Conservation (phyloP, 2,113 vertebrate genomes). For the Xyliphius kryptos region DNA sequence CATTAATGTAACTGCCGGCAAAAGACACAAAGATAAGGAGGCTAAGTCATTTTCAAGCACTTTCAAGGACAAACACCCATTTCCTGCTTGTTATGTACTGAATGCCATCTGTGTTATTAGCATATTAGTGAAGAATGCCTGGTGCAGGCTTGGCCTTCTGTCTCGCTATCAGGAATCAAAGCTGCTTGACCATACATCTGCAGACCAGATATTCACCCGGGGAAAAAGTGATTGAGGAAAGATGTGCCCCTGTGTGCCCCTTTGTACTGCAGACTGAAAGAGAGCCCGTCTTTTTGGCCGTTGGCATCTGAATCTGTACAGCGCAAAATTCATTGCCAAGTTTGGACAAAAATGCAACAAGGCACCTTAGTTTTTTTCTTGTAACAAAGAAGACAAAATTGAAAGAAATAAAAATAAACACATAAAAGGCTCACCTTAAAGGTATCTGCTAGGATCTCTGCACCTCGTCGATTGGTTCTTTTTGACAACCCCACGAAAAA, state of each 20-base stretch:
- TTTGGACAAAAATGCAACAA: too few relatives aligned
- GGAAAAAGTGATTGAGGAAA: too few relatives aligned
- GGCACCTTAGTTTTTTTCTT: too few relatives aligned
- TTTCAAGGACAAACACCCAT: slow-evolving; percentile 19
- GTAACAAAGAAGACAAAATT: too few relatives aligned
- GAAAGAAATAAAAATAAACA: too few relatives aligned
- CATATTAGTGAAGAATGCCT: slow-evolving; percentile 18
- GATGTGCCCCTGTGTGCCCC: too few relatives aligned
- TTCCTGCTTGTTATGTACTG: slow-evolving; percentile 28
- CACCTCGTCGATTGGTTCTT: slow-evolving; percentile 93
- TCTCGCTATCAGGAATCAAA: slow-evolving; percentile 25
- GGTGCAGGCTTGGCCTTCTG: too few relatives aligned
- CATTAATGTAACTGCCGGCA: slow-evolving; percentile 16
- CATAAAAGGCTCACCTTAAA: slow-evolving; percentile 98
- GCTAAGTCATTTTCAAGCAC: slow-evolving; percentile 12
- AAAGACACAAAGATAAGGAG: slow-evolving; percentile 34
- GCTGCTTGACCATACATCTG: neutral
- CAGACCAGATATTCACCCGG: slow-evolving; percentile 33
- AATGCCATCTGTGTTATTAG: slow-evolving; percentile 19
- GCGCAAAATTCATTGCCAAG: too few relatives aligned
- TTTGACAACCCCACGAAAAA: slow-evolving; percentile 97
- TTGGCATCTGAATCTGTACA: too few relatives aligned
- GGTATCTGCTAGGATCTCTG: slow-evolving; percentile 91
- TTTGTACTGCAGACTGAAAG: too few relatives aligned
- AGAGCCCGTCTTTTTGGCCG: too few relatives aligned